Evolutionary conservation across 2,888 invertebrate genomes (phyloP), one percentile per base, ranked within the genome.

Genomic region (Ornithoptera alexandrae): DNA sequence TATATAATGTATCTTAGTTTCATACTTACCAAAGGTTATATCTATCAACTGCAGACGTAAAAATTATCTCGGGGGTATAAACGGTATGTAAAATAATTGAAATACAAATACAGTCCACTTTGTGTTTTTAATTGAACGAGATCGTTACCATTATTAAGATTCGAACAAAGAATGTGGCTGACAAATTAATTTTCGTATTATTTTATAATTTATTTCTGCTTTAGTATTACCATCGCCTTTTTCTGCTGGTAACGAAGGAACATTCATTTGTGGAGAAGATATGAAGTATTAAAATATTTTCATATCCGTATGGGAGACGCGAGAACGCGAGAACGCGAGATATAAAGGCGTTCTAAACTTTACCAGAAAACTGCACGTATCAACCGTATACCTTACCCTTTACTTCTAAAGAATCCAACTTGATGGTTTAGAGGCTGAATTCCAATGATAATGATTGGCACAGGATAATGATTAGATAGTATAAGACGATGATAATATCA

Each of bases 41-140:
- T 66, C 65, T 42, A 20, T 30, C 17, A 1, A 57, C 12, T 60
- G 18, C 60, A 60, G 24, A 66, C 30, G 22, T 58, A 30, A 20
- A 39, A 64, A 65, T n/a, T n/a, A 24, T 60, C 46, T 22, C 60
- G n/a, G 24, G 60, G 30, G 65, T 59, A 24, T 22, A 42, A 36
- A 30, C 18, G n/a, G n/a, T 53, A 53, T n/a, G 18, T n/a, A 18
- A 30, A 57, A 57, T 64, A 56, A 64, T 39, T 36, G 10, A 39
- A 36, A 57, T 39, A 30, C 30, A 64, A 64, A 53, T 18, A 18
- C 3, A 18, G n/a, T 53, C 7, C 18, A 7, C 18, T 53, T 53
- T 53, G 18, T 53, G 53, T n/a, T 53, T 53, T 53, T 53, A 53
- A 53, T 53, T 53, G n/a, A 53, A 53, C 4, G 53, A 53, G n/a